Conservation (phyloP, 2,888 invertebrate species). For the Nomada hirtipes region DNA sequence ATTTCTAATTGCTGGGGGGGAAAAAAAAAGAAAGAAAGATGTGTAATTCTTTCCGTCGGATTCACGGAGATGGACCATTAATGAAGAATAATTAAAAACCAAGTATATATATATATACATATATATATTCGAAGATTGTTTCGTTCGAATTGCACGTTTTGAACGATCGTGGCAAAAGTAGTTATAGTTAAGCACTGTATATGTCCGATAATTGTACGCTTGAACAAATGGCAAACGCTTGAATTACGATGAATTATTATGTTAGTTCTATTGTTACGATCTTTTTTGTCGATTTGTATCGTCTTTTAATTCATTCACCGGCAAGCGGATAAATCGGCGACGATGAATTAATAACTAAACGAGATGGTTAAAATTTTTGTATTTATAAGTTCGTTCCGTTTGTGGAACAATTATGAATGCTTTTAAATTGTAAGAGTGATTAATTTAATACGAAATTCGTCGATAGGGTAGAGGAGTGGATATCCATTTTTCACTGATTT, state of each 20-base stretch:
- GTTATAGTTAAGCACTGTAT: conserved; percentile 19
- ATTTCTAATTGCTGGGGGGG: conserved; percentile 13
- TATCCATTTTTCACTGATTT: not conserved
- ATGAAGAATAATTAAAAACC: not conserved
- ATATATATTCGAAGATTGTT: not conserved
- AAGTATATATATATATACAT: too few relatives aligned
- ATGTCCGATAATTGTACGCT: conserved; percentile 31
- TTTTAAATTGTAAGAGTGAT: conserved; percentile 39
- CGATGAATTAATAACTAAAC: too few relatives aligned
- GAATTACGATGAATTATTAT: conserved; percentile 10
- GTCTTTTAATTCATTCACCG: conserved; percentile 11
- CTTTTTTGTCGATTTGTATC: conserved; percentile 16
- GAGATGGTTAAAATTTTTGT: not conserved
- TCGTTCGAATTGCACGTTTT: conserved; percentile 14
- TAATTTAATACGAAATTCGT: conserved; percentile 55
- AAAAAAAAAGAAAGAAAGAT: not conserved
- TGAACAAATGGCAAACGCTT: conserved; percentile 21
- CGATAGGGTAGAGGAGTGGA: conserved; percentile 10
- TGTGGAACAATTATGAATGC: not conserved
- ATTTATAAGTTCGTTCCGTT: conserved; percentile 37
- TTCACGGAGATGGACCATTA: conserved; percentile 45
- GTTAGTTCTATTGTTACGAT: conserved; percentile 29
- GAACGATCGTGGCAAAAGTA: conserved; percentile 29
- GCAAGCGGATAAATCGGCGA: too few relatives aligned
- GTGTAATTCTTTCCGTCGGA: conserved; percentile 11